phyloP scores from a whole-genome alignment of 2,888 invertebrate species.

The Dasypogon diadema region DNA sequence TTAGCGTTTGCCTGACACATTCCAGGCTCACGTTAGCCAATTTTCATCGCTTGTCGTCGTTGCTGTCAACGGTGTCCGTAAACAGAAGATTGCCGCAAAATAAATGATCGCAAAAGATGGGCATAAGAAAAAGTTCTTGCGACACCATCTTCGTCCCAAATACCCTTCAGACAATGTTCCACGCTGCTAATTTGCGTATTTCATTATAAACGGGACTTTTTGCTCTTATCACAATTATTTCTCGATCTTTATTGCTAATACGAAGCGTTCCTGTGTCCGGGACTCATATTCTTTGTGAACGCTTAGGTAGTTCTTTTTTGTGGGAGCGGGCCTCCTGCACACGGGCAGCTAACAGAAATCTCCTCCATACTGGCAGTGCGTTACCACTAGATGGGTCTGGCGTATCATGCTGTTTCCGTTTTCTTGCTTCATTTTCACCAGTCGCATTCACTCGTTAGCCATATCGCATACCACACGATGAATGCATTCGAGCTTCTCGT shows the following conservation, averaged over 20 bases:
- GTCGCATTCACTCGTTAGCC: not conserved
- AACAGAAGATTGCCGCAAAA: conserved; percentile 30
- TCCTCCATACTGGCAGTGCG: not conserved
- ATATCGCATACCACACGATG: not conserved
- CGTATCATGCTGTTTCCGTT: not conserved
- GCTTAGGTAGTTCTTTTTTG: not conserved
- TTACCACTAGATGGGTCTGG: conserved; percentile 15
- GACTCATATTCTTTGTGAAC: not conserved
- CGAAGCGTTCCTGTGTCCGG: not conserved
- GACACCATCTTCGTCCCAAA: not conserved
- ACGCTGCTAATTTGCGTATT: conserved; percentile 22
- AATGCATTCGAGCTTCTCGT: conserved; percentile 35
- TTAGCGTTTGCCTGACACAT: not conserved
- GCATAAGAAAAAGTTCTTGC: conserved; percentile 7
- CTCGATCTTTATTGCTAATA: conserved; percentile 19
- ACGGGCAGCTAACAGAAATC: not conserved
- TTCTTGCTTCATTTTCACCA: not conserved
- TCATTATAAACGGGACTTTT: conserved; percentile 37
- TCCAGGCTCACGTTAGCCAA: conserved; percentile 3
- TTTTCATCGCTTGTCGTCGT: conserved; percentile 35
- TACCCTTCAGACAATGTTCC: conserved; percentile 2
- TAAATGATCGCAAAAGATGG: conserved; percentile 38
- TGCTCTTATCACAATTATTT: conserved; percentile 3
- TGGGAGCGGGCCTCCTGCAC: not conserved
- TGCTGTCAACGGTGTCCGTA: conserved; percentile 19